These are phyloP conservation scores for Streptopelia turtur DNA, from an alignment of 2,797 vertebrate species.

Conservation along the genomic window DNA sequence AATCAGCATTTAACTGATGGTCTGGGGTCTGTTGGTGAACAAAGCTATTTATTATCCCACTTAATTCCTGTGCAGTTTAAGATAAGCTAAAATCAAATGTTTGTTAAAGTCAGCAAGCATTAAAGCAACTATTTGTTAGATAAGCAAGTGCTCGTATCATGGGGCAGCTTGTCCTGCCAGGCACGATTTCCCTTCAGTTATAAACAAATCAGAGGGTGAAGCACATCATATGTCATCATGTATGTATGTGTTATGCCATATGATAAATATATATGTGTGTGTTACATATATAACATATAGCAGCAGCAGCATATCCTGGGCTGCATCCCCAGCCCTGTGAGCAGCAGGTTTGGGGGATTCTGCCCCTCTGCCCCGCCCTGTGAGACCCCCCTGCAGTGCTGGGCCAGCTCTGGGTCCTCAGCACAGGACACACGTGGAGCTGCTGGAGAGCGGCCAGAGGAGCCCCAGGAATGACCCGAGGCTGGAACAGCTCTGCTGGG, in stretches of 20 bases:
- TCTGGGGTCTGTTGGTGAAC: not conserved
- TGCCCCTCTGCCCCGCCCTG: not conserved
- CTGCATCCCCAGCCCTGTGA: not conserved
- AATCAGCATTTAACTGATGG: not conserved
- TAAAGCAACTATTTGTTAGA: not conserved
- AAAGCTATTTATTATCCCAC: not conserved
- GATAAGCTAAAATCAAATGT: not conserved
- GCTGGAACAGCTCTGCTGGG: not conserved
- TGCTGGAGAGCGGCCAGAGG: not conserved
- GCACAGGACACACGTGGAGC: rapidly evolving
- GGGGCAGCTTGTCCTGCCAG: not conserved
- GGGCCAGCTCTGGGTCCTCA: not conserved
- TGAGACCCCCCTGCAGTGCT: not conserved
- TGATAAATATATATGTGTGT: rapidly evolving
- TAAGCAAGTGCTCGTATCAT: not conserved
- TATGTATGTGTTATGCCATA: too few relatives aligned
- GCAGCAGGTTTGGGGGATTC: not conserved
- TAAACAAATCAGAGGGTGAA: not conserved
- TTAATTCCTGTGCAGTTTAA: not conserved
- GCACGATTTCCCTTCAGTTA: not conserved
- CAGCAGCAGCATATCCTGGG: not conserved
- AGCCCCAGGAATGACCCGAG: rapidly evolving
- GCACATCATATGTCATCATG: not conserved
- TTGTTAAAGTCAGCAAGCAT: not conserved
- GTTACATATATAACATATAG: not conserved